Percentiles rank a stretch among this genome's conserved stretches.
phyloP scores from a whole-genome alignment of 2,797 vertebrate genomes.

The Sebastes kiyomatsui region DNA sequence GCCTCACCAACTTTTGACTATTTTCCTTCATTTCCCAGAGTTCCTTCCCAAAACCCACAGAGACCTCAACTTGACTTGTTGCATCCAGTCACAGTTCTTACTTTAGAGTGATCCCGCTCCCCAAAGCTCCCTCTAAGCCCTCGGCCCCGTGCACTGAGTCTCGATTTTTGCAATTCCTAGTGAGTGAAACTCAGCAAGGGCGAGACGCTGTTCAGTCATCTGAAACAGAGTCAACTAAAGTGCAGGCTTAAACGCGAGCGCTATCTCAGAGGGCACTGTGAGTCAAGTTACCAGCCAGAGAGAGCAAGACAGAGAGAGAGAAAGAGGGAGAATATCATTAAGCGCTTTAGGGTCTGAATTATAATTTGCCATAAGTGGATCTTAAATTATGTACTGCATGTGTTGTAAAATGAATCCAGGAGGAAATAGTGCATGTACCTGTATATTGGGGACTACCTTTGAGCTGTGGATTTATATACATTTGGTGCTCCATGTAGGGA shows the following conservation, averaged over 20 bases:
- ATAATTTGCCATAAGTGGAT: not conserved
- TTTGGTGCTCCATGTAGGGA: not conserved
- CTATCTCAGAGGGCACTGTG: conserved; percentile 10
- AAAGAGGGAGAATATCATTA: not conserved
- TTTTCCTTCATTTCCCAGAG: not conserved
- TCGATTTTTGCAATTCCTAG: conserved; percentile 26
- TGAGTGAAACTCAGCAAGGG: conserved; percentile 9
- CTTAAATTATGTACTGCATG: not conserved
- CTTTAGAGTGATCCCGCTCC: conserved; percentile 17
- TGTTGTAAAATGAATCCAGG: not conserved
- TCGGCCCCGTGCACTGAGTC: not conserved
- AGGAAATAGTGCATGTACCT: not conserved
- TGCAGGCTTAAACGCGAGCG: conserved; percentile 18
- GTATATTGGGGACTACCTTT: not conserved
- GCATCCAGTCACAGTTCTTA: conserved; percentile 10
- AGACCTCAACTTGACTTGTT: conserved; percentile 25
- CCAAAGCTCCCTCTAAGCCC: conserved; percentile 15
- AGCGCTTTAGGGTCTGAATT: not conserved
- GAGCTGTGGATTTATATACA: not conserved
- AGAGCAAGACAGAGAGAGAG: not conserved
- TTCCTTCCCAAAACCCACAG: not conserved
- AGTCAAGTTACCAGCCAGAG: conserved; percentile 13
- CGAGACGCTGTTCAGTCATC: conserved; percentile 17
- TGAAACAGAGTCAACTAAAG: conserved; percentile 41
- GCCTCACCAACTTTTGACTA: not conserved